Evolutionary conservation across 2,113 vertebrate genomes (phyloP).

Genomic region (Indri indri): DNA sequence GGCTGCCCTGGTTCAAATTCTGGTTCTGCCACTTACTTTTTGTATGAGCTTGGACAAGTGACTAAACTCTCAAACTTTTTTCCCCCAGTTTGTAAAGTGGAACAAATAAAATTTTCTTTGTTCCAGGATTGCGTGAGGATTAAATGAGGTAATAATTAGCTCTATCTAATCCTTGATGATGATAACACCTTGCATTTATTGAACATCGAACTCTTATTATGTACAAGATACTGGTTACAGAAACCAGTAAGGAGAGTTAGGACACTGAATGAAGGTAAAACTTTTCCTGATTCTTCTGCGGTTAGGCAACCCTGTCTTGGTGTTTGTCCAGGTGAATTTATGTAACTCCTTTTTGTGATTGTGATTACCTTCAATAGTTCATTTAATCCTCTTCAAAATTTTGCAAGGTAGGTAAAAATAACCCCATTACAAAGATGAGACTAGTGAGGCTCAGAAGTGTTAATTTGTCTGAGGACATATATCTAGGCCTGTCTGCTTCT

Average conservation of each 20-base stretch:
- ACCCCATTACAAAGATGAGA: not conserved
- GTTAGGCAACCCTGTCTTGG: not conserved
- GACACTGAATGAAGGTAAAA: not conserved
- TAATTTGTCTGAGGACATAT: not conserved
- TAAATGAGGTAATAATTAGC: not conserved
- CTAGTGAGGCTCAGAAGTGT: not conserved
- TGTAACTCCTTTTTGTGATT: not conserved
- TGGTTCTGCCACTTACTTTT: not conserved
- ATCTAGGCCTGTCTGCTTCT: not conserved
- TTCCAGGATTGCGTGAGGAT: not conserved
- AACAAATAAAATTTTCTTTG: not conserved
- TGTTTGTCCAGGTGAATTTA: not conserved
- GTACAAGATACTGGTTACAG: not conserved
- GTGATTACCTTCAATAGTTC: not conserved
- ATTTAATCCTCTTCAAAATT: conserved; percentile 11
- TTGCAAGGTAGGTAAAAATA: not conserved
- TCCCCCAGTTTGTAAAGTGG: not conserved
- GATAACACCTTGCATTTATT: not conserved
- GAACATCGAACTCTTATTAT: not conserved
- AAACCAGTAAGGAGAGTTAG: not conserved
- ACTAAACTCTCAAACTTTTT: not conserved
- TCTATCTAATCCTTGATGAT: not conserved
- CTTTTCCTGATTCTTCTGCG: not conserved
- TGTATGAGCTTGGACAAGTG: not conserved
- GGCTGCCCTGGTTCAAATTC: not conserved